phyloP scores from a whole-genome alignment of 1,140 invertebrate genomes.

The Pogonomyrmex barbatus region DNA sequence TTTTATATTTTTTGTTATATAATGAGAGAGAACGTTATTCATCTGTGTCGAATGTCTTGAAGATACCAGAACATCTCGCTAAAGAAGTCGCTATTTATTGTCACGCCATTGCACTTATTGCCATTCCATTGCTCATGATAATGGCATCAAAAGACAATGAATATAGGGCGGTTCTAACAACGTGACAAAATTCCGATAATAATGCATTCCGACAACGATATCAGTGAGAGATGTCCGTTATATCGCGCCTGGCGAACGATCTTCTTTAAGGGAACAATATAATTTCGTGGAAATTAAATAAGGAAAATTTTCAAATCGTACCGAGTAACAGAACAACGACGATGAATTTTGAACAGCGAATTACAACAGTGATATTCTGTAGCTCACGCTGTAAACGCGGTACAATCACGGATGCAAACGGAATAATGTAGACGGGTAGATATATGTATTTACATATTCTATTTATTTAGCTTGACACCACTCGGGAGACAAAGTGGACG shows the following conservation, averaged over 20 bases:
- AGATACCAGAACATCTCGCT: neutral
- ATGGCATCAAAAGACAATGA: neutral
- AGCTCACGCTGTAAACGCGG: neutral
- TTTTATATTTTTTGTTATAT: constrained; percentile 17
- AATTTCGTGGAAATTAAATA: neutral
- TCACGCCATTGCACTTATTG: neutral
- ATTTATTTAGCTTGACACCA: constrained; percentile 38
- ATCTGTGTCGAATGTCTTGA: neutral
- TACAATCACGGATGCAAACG: constrained; percentile 20
- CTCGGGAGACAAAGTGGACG: constrained; percentile 1
- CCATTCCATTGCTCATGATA: neutral
- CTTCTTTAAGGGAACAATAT: neutral
- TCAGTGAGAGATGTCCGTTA: neutral
- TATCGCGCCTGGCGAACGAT: neutral
- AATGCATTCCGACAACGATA: neutral
- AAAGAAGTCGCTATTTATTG: constrained; percentile 5
- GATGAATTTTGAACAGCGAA: neutral
- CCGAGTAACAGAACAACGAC: neutral
- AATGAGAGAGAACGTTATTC: neutral
- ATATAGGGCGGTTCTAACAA: neutral
- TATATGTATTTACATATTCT: constrained; percentile 37
- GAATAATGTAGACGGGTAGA: constrained; percentile 1
- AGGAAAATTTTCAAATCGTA: neutral
- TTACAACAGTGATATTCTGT: neutral
- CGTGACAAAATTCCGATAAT: neutral